phyloP scores from a whole-genome alignment of 2,113 vertebrate genomes.

The Lagopus leucura region DNA sequence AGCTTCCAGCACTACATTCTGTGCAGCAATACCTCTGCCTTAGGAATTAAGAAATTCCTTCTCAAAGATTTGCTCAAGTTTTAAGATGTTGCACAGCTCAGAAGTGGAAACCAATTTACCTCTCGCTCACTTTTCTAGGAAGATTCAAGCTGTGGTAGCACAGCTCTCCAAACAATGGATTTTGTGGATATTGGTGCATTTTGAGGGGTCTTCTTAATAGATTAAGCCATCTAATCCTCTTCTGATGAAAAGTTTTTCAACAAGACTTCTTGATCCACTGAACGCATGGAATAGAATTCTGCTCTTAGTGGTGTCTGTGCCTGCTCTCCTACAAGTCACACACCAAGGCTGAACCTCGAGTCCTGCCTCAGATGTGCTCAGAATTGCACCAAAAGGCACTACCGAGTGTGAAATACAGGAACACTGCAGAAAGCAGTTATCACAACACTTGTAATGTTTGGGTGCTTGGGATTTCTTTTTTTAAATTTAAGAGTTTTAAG shows the following conservation, averaged over 20 bases:
- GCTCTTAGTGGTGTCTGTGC: neutral
- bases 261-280: neutral
- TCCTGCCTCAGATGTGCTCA: neutral
- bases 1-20: neutral
- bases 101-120: neutral
- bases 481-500: neutral
- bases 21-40: neutral
- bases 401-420: neutral
- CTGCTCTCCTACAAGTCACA: neutral
- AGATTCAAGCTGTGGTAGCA: neutral
- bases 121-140: neutral
- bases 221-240: neutral
- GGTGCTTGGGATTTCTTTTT: too few species aligned
- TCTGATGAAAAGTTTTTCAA: neutral
- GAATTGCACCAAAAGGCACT: neutral
- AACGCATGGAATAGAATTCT: neutral
- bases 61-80: neutral
- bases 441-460: rapidly evolving
- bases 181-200: neutral
- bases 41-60: neutral
- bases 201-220: neutral
- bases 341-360: neutral
- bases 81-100: neutral
- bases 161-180: neutral
- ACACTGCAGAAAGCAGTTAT: neutral